A percentile compares a stretch with the other conserved stretches of the same genome.
Evolutionary conservation across 2,888 invertebrate species (phyloP).

Genomic region (Torymus texanus): DNA sequence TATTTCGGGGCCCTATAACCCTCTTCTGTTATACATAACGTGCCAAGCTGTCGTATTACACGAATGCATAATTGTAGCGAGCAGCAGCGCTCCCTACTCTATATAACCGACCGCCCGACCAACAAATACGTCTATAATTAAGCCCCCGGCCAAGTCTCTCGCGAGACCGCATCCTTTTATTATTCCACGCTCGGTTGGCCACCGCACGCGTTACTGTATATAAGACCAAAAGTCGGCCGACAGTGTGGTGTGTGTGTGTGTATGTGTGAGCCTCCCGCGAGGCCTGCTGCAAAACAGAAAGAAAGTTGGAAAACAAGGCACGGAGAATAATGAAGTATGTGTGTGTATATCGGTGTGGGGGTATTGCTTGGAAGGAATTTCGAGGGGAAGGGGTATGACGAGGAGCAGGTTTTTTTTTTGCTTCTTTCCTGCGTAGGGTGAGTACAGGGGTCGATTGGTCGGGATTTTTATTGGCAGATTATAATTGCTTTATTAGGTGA

Average conservation of each 20-base stretch:
- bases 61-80: slow-evolving; percentile 65
- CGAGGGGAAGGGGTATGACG: no score
- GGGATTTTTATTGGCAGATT: no score
- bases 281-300: slow-evolving; percentile 38
- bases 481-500: no score
- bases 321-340: neutral
- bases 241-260: neutral
- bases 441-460: no score
- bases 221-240: slow-evolving; percentile 53
- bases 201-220: neutral
- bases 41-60: slow-evolving; percentile 63
- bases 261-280: neutral
- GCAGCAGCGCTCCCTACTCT: neutral
- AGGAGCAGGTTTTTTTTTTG: no score
- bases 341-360: neutral
- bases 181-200: slow-evolving; percentile 57
- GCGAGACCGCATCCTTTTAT: slow-evolving; percentile 62
- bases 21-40: slow-evolving; percentile 51
- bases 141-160: slow-evolving; percentile 56
- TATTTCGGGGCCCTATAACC: slow-evolving; percentile 12
- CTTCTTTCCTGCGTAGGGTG: no score
- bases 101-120: slow-evolving; percentile 52
- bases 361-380: no score
- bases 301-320: slow-evolving; percentile 32
- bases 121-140: slow-evolving; percentile 68